Evolutionary conservation across 2,888 invertebrate genomes (phyloP).

Genomic region (Tinea pellionella): DNA sequence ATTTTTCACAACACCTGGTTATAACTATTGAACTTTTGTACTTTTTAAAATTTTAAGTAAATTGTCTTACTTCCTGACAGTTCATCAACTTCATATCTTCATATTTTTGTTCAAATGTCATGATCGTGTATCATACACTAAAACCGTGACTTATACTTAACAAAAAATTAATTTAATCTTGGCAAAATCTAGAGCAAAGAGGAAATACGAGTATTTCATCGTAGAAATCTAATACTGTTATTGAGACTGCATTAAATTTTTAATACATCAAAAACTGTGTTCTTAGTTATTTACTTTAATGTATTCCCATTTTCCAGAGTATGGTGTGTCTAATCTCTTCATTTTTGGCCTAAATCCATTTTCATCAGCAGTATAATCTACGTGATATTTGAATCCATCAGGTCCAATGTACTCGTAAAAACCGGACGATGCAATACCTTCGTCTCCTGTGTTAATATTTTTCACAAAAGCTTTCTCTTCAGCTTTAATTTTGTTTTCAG

Average conservation of each 20-base stretch:
- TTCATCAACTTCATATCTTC: neutral
- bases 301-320: slow-evolving; percentile 60
- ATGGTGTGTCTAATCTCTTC: slow-evolving; percentile 56
- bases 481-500: slow-evolving; percentile 66
- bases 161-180: neutral
- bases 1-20: neutral
- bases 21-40: neutral
- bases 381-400: slow-evolving; percentile 63
- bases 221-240: slow-evolving; percentile 1
- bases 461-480: slow-evolving; percentile 62
- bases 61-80: slow-evolving; percentile 4
- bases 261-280: neutral
- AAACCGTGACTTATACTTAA: slow-evolving; percentile 27
- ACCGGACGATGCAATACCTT: slow-evolving; percentile 60
- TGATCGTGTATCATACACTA: slow-evolving; percentile 36
- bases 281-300: slow-evolving; percentile 36
- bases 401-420: slow-evolving; percentile 68
- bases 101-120: slow-evolving; percentile 35
- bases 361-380: slow-evolving; percentile 65
- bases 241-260: neutral
- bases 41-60: neutral
- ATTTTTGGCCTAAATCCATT: slow-evolving; percentile 61
- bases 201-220: neutral
- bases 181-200: neutral
- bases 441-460: slow-evolving; percentile 58